Evolutionary conservation across 2,888 invertebrate genomes (phyloP).

Genomic region (Nephrotoma flavescens): DNA sequence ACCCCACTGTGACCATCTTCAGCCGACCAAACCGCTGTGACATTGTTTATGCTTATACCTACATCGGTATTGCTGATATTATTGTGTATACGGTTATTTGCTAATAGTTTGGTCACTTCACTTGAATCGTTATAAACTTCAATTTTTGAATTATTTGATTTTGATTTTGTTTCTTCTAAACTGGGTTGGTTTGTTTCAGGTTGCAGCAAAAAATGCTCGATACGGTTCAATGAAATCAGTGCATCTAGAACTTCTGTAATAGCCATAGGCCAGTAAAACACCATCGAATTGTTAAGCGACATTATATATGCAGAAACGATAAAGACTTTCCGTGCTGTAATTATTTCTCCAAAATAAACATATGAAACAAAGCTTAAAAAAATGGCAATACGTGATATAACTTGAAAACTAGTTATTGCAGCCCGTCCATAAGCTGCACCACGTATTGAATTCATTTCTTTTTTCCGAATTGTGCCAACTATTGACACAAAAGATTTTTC

Average conservation of each 20-base stretch:
- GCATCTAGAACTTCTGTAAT: slow-evolving; percentile 64
- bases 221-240: slow-evolving; percentile 53
- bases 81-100: background rate
- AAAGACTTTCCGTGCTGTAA: slow-evolving; percentile 64
- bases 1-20: background rate
- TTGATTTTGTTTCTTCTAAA: slow-evolving; percentile 15
- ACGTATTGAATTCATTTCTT: slow-evolving; percentile 52
- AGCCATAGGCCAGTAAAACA: slow-evolving; percentile 65
- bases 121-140: background rate
- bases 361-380: slow-evolving; percentile 59
- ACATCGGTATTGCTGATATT: slow-evolving; percentile 5
- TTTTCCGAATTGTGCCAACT: slow-evolving; percentile 55
- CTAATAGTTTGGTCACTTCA: background rate
- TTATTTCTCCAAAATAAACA: slow-evolving; percentile 43
- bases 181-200: slow-evolving; percentile 19
- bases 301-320: slow-evolving; percentile 70
- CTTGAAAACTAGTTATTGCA: slow-evolving; percentile 52
- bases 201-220: slow-evolving; percentile 46
- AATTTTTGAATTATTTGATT: slow-evolving; percentile 6
- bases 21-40: slow-evolving; percentile 8
- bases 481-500: slow-evolving; percentile 63
- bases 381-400: slow-evolving; percentile 65
- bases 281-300: slow-evolving; percentile 60
- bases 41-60: slow-evolving; percentile 8
- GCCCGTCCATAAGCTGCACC: slow-evolving; percentile 53